Base-by-base conservation (phyloP, 64 coral and sea anemone genomes). In the Montipora cactus region DNA sequence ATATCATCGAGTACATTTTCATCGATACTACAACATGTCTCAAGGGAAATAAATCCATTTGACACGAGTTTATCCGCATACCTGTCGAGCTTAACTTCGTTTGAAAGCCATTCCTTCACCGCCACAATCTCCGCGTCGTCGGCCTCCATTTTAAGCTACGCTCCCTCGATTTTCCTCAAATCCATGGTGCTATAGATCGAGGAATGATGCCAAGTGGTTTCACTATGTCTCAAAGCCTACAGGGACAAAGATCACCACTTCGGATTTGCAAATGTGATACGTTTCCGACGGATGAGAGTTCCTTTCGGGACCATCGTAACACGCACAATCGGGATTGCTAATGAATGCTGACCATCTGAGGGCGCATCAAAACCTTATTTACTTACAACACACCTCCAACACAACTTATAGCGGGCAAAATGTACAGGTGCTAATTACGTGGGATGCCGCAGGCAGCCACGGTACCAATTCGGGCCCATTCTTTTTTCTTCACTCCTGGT, bases 21-120 rank as follows among this genome's bases (percentile, higher is more conserved):
- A n/a, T 83, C 49, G 5, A 98, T 73, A 44, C 88, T 80, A 44
- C 91, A 88, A 67, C 92, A 94, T 4, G 75, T 69, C 62, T 74
- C 77, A 20, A 98, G 79, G 61, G 96, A 95, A 5, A 21, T 77
- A 81, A 85, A 98, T 12, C 96, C 96, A 87, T 95, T 89, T 50
- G 92, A 78, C 52, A 89, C 76, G 49, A 98, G 93, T 80, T 98
- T 98, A 64, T 98, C 96, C 55, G 94, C 94, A 86, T 98, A 98
- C 73, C 96, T 79, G 72, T 98, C 93, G 10, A 98, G 81, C 52
- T 95, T 94, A n/a, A 98, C 96, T 59, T 98, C 96, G 64, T 81
- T 78, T 5, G 74, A 51, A 15, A 98, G 49, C 96, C 96, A 98
- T 83, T 98, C 96, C 47, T 53, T 90, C 1, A 98, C 79, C n/a